Evolutionary conservation across 2,888 invertebrate genomes (phyloP), one percentile per base, ranked within the genome.

Genomic region (Plagiodera versicolora): DNA sequence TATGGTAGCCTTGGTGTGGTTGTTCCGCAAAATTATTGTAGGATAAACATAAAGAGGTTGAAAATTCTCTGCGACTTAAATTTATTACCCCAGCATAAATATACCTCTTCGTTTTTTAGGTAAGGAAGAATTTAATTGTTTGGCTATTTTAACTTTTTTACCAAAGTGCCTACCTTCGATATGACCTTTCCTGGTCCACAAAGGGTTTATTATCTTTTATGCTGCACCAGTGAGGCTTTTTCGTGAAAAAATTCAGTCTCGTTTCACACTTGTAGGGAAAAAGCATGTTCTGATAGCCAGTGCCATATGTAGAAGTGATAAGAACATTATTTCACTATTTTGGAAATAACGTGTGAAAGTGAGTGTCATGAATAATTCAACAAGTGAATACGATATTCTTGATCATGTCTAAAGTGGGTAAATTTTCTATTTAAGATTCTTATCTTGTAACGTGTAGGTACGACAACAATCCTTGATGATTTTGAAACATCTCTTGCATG

Each of bases 101-200:
- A 35, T 46, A 24, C 30, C 54, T 59, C 56, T 46, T 14, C 53
- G 44, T 66, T 67, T 67, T 67, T 66, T 57, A 61, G 64, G 64
- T 64, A 60, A 63, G 59, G 61, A 60, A 55, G 32, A 51, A 56
- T 53, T 57, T 51, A 49, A 60, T 63, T 70, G 69, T 68, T 66
- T 61, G 45, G 63, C 24, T 17, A 24, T 54, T 60, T 69, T 72
- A 72, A 39, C 14, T 4, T 9, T 39, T 39, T 39, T 39, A 73
- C 72, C 72, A 72, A 66, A 69, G 72, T 69, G 70, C 63, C 62
- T 61, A 67, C 62, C 61, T 58, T 65, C 66, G 68, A 61, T 61
- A 47, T 61, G 60, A 63, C 65, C 61, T 69, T 64, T 62, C 67
- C 56, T 66, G 61, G 63, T 65, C 63, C 53, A 68, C 67, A 70